Percentiles rank a stretch among this genome's conserved stretches.
These are phyloP conservation scores for Cerceris rybyensis DNA, from an alignment of 2,888 invertebrate species.

Conservation along the genomic window DNA sequence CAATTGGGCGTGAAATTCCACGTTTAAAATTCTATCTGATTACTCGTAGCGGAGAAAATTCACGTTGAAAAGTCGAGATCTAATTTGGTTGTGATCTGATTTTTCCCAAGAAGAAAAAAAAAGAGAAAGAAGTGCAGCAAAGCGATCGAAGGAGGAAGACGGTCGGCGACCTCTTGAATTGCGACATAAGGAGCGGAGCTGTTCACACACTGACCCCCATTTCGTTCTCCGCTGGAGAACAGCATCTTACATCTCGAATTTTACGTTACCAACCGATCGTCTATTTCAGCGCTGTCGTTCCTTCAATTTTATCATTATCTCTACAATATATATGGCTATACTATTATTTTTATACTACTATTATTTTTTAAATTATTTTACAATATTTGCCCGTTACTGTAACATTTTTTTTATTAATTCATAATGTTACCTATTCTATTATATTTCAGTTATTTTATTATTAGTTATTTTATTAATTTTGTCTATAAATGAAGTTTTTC, in stretches of 20 bases:
- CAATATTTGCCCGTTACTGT: too few relatives aligned
- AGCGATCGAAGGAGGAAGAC: slow-evolving; percentile 59
- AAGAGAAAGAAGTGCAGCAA: slow-evolving; percentile 25
- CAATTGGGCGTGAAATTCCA: too few relatives aligned
- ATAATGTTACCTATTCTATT: too few relatives aligned
- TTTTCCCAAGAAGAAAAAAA: slow-evolving; percentile 10
- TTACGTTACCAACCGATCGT: slow-evolving; percentile 52
- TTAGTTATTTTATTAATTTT: too few relatives aligned
- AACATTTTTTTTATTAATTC: too few relatives aligned
- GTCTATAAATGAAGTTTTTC: too few relatives aligned
- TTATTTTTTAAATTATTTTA: not conserved
- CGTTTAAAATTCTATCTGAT: not conserved
- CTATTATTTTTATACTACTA: not conserved
- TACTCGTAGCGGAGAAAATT: not conserved
- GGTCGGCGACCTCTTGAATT: slow-evolving; percentile 73
- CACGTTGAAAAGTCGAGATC: slow-evolving; percentile 19
- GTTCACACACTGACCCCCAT: slow-evolving; percentile 81
- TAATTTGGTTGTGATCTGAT: slow-evolving; percentile 13
- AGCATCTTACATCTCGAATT: slow-evolving; percentile 44
- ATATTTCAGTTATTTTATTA: too few relatives aligned
- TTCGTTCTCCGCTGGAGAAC: slow-evolving; percentile 56
- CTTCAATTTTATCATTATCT: not conserved
- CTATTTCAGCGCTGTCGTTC: slow-evolving; percentile 6
- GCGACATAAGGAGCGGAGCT: slow-evolving; percentile 73
- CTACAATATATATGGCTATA: too few relatives aligned